A percentile compares a stretch with the other conserved stretches of the same genome.
Conservation (phyloP, 1,140 invertebrate genomes). For the Aphelinus atriplicis region DNA sequence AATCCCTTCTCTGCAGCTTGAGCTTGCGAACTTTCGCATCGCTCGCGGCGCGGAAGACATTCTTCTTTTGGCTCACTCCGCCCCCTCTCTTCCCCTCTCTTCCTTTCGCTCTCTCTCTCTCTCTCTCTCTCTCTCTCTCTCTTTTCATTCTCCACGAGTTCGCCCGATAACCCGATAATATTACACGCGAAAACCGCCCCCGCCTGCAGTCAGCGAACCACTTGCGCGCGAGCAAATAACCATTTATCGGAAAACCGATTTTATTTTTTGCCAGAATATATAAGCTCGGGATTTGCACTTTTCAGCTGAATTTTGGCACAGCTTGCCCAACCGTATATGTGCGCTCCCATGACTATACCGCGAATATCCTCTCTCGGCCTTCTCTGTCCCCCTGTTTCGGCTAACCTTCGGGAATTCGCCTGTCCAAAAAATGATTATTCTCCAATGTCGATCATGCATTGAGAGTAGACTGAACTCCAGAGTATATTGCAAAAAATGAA, state of each 20-base stretch:
- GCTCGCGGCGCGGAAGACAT: neutral
- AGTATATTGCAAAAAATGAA: conserved; percentile 16
- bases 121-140: conserved; percentile 17
- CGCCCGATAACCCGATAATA: conserved; percentile 63
- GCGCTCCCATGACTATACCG: neutral
- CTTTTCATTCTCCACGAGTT: conserved; percentile 35
- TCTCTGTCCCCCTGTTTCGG: neutral
- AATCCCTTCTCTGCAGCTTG: neutral
- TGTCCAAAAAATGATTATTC: conserved; percentile 26
- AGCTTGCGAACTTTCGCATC: neutral
- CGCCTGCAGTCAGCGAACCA: conserved; percentile 62
- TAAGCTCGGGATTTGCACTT: conserved; percentile 30
- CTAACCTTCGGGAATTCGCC: conserved; percentile 10
- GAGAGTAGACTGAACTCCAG: conserved; percentile 5
- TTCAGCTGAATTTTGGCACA: conserved; percentile 8
- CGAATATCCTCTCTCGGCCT: neutral
- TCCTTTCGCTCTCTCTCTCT: neutral
- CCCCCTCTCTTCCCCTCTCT: neutral
- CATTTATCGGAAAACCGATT: conserved; percentile 64
- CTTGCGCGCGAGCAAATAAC: conserved; percentile 63
- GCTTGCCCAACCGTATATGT: neutral
- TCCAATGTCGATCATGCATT: conserved; percentile 34
- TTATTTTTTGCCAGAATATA: conserved; percentile 52
- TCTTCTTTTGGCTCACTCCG: too few relatives aligned
- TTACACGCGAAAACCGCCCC: conserved; percentile 63